Evolutionary conservation across 2,888 invertebrate genomes (phyloP).

Genomic region (Drosophila falleni): DNA sequence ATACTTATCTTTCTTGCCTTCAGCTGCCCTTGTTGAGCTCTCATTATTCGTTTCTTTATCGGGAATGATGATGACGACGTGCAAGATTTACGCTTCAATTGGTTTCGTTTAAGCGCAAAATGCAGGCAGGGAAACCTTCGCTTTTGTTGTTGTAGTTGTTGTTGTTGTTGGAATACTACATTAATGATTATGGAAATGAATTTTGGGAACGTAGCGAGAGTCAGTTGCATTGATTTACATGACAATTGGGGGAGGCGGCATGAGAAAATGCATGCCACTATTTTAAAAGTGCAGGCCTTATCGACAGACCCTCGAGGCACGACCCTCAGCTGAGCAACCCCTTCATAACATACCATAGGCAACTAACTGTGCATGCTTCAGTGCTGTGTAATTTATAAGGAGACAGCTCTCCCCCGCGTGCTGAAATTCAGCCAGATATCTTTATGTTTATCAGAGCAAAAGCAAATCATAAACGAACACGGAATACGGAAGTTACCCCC

Average conservation of each 20-base stretch:
- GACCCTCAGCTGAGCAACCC: constrained; percentile 51
- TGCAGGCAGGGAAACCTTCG: constrained; percentile 53
- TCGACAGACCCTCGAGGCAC: constrained; percentile 29
- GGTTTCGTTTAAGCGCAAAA: constrained; percentile 76
- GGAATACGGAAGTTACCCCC: constrained; percentile 56
- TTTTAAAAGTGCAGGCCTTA: constrained; percentile 44
- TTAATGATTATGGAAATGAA: constrained; percentile 72
- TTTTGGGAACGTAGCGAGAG: constrained; percentile 44
- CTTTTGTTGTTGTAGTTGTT: constrained; percentile 6
- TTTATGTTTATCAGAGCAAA: constrained; percentile 63
- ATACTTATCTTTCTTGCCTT: constrained; percentile 21
- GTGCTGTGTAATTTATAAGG: constrained; percentile 51
- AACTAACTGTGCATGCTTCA: constrained; percentile 1
- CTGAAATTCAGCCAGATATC: constrained; percentile 55
- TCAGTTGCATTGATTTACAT: constrained; percentile 71
- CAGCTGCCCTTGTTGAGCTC: constrained; percentile 40
- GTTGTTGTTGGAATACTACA: constrained; percentile 28
- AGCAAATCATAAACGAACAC: constrained; percentile 71
- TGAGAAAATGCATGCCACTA: constrained; percentile 62
- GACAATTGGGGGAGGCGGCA: constrained; percentile 66
- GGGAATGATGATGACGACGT: constrained; percentile 51
- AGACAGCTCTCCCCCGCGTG: constrained; percentile 23
- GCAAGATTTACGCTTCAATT: constrained; percentile 80
- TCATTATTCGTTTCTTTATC: constrained; percentile 69
- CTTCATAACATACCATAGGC: constrained; percentile 19